Evolutionary conservation across 2,113 vertebrate genomes (phyloP).

Genomic region (Telmatochromis brichardi): DNA sequence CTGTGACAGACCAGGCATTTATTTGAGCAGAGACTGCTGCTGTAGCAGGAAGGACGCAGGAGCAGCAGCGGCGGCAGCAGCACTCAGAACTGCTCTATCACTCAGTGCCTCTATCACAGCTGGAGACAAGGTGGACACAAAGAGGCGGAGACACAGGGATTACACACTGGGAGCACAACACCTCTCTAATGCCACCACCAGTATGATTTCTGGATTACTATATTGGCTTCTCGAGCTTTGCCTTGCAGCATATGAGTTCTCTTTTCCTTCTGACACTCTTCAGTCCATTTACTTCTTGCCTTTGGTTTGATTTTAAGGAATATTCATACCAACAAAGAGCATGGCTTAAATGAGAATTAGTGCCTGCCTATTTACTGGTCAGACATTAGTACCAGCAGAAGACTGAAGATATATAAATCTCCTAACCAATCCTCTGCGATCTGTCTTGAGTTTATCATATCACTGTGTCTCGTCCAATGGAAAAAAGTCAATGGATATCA

Average conservation of each 20-base stretch:
- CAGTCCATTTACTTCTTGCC: not conserved
- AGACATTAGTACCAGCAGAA: conserved; percentile 36
- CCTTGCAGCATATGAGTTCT: not conserved
- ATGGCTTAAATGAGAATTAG: conserved; percentile 56
- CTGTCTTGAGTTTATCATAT: not conserved
- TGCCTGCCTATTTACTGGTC: conserved; percentile 29
- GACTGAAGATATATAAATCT: conserved; percentile 14
- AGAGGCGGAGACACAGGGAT: conserved; percentile 24
- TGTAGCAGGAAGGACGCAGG: conserved; percentile 41
- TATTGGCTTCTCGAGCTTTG: conserved; percentile 22
- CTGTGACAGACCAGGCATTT: conserved; percentile 71
- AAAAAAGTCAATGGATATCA: conserved; percentile 14
- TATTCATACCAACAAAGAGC: conserved; percentile 20
- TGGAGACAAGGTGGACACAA: conserved; percentile 42
- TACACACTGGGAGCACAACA: conserved; percentile 8
- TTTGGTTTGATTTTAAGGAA: conserved; percentile 29
- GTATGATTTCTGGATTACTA: conserved; percentile 54
- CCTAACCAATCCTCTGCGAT: not conserved
- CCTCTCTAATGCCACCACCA: conserved; percentile 13
- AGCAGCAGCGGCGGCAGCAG: conserved; percentile 8
- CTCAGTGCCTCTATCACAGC: conserved; percentile 41
- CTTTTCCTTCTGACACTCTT: conserved; percentile 5
- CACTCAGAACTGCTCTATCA: conserved; percentile 35
- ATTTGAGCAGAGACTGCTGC: conserved; percentile 63
- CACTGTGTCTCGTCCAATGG: not conserved